Percentiles rank a stretch among this genome's conserved stretches.
Evolutionary conservation across 2,888 invertebrate species (phyloP).

Genomic region (Drosophila nr. medialis): DNA sequence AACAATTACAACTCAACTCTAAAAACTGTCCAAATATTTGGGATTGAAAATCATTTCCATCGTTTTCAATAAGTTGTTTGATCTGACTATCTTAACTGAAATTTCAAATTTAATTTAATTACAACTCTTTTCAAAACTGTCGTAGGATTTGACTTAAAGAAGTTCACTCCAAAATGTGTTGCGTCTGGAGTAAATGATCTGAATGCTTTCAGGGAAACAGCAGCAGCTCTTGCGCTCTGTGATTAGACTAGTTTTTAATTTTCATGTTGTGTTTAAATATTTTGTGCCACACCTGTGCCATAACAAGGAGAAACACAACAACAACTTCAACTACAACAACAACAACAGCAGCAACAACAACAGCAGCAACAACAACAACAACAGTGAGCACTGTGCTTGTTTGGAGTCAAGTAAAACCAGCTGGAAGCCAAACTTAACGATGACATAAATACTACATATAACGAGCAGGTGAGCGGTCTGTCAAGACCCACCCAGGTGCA

Average conservation of each 20-base stretch:
- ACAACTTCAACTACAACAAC: conserved; percentile 9
- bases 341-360: conserved; percentile 5
- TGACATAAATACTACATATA: conserved; percentile 76
- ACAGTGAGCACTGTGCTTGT: conserved; percentile 44
- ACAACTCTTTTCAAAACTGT: neutral
- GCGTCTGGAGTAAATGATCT: conserved; percentile 34
- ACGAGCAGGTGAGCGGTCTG: conserved; percentile 57
- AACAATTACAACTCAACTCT: neutral
- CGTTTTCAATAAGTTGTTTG: neutral
- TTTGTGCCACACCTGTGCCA: conserved; percentile 70
- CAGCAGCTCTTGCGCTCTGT: conserved; percentile 40
- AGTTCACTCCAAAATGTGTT: neutral
- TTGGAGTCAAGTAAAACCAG: conserved; percentile 65
- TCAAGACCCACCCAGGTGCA: conserved; percentile 49
- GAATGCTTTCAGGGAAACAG: conserved; percentile 22
- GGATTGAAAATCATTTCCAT: too few species aligned
- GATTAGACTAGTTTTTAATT: conserved; percentile 79
- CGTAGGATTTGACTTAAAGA: neutral
- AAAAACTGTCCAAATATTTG: neutral
- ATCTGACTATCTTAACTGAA: neutral
- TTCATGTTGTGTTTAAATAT: conserved; percentile 77
- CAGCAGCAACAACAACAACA: neutral
- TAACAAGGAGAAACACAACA: conserved; percentile 34
- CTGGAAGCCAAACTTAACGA: conserved; percentile 75
- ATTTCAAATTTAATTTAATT: too few species aligned